Evolutionary conservation across 2,888 invertebrate species (phyloP), one percentile per base, ranked within the genome.

Genomic region (Acrocyrtus sp.): DNA sequence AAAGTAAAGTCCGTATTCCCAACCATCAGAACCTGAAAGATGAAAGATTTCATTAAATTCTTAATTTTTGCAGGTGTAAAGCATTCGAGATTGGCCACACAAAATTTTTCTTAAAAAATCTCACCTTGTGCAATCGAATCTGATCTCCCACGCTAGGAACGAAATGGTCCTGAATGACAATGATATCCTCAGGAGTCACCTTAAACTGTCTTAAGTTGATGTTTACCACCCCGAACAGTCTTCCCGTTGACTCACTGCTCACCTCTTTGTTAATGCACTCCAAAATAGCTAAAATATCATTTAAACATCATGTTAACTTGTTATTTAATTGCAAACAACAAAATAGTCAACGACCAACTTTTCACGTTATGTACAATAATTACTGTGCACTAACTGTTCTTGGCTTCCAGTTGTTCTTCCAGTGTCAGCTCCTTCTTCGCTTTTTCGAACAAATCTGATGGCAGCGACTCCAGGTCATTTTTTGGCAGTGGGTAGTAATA

Each of bases 141-240:
- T 89, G 85, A 82, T 95, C 95, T 0, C 94, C 93, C 65, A 89
- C 87, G 60, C 89, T 89, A 1, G 94, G 94, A 29, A 92, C 91
- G 93, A 94, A 94, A 82, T 90, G 89, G 0, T 93, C 93, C 84
- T 93, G 91, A 0, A 95, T 86, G 0, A 94, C 87, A 27, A 96
- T 87, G 2, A 95, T 86, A 85, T 96, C 96, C n/a, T 92, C 94
- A 69, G 90, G 87, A 0, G 94, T 94, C 0, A 96, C 87, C 85
- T 94, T 91, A 85, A 91, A 93, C 82, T 95, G 95, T 84, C 91
- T 93, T 12, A 94, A 94, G 73, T 90, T 87, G 19, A 95, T 81
- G 81, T 94, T 91, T 0, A 96, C 88, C 1, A 95, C 88, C 0
- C 95, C 95, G 85, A 95, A 96, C 75, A 91, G 86, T 43, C 92